phyloP scores from a whole-genome alignment of 2,797 vertebrate species.

The Brachyalestes nurse region DNA sequence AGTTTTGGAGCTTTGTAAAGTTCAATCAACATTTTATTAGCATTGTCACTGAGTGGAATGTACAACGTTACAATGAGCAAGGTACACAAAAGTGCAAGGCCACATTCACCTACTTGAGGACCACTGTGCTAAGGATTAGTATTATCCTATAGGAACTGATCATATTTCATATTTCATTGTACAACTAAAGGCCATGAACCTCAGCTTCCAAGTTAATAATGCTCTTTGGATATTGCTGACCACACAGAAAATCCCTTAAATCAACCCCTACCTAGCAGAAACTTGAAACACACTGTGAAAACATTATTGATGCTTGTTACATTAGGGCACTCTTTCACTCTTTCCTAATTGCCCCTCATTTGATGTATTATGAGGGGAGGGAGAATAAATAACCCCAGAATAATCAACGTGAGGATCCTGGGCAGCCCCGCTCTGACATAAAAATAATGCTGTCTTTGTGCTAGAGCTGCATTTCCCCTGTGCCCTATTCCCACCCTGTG shows the following conservation, averaged over 20 bases:
- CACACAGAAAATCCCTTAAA: not conserved
- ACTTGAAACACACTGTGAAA: not conserved
- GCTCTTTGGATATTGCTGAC: not conserved
- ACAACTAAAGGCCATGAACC: not conserved
- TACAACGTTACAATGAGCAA: too few relatives aligned
- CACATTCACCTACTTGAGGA: not conserved
- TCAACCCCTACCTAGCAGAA: not conserved
- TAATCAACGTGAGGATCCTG: slow-evolving; percentile 31
- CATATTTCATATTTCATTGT: not conserved
- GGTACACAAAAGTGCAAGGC: too few relatives aligned
- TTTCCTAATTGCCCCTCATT: slow-evolving; percentile 25
- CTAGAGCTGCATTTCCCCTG: slow-evolving; percentile 16
- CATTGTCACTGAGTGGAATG: too few relatives aligned
- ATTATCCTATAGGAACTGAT: not conserved
- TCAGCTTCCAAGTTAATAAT: not conserved
- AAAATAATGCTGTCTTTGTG: slow-evolving; percentile 45
- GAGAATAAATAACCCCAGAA: slow-evolving; percentile 39
- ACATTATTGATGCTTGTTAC: not conserved
- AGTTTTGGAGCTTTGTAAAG: too few relatives aligned
- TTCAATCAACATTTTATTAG: too few relatives aligned
- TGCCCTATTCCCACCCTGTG: slow-evolving; percentile 6
- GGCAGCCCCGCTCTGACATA: slow-evolving; percentile 2
- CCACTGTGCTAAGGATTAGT: not conserved
- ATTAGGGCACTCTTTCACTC: slow-evolving; percentile 10
- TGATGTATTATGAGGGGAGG: slow-evolving; percentile 31